Base-by-base conservation (phyloP, 1,140 invertebrate species). In the Zaprionus ghesquierei region DNA sequence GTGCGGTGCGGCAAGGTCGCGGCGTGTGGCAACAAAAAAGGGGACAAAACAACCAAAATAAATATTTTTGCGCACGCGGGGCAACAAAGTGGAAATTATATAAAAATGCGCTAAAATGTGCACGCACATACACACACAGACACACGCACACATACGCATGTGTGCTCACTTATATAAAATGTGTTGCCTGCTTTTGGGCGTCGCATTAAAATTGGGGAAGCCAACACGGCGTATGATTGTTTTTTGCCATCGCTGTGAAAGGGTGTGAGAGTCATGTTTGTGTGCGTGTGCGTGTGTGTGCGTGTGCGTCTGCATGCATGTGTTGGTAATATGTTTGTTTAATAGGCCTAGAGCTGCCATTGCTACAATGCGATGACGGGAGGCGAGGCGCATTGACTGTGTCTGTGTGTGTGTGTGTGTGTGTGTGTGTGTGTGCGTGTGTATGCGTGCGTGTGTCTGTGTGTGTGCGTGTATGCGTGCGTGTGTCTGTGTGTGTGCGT, bases 11-110 rank as follows among this genome's bases (percentile, higher is more conserved):
- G 82, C 75, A 86, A 87, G 82, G 82, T 82, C 82, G 82, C 68
- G 84, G 82, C 76, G 69, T 75, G 72, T 72, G 69, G 69, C 63
- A 71, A 8, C 23, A 78, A 50, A 54, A 46, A 62, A 49, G 55
- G 75, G 81, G 76, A 72, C 81, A 91, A 90, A 90, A 91, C 79
- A 91, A 91, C 85, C 71, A 90, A 90, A 91, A 89, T 73, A 77
- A 90, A 81, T 76, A 54, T 62, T 44, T 15, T 41, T 41, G 35
- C 35, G 73, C 81, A 74, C 72, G 70, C 66, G 63, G 70, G 80
- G 35, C 76, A 84, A 80, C 75, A 73, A 84, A 79, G 75, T 84
- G 77, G 75, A 91, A 89, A 89, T 91, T 87, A 90, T 90, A 91
- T 87, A 91, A 91, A 91, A 91, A 80, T 91, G 78, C 90, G 75